phyloP scores from a whole-genome alignment of 2,797 vertebrate genomes.

The Anabas testudineus region DNA sequence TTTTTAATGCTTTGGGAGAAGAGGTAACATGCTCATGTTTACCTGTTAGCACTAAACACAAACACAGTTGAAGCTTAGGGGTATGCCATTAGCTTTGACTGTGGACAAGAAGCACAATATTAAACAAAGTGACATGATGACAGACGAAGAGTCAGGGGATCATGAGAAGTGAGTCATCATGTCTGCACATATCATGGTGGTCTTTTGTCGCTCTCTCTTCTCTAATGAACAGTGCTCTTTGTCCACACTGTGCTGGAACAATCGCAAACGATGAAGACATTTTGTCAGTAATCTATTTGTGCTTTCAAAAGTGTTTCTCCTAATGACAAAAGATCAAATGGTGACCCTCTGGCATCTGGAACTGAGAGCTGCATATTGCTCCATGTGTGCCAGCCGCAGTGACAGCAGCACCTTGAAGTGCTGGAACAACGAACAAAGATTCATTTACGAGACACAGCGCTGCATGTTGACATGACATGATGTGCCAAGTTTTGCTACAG shows the following conservation, averaged over 20 bases:
- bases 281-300: background rate
- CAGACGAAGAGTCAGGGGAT: background rate
- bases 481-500: background rate
- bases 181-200: too few relatives aligned
- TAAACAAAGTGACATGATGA: background rate
- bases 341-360: background rate
- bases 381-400: background rate
- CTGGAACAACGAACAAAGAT: conserved; percentile 14
- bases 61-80: too few relatives aligned
- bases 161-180: too few relatives aligned
- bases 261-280: background rate
- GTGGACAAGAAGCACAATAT: background rate
- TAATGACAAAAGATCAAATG: background rate
- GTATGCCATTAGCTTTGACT: background rate
- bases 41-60: too few relatives aligned
- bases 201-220: background rate
- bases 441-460: background rate
- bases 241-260: background rate
- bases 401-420: background rate
- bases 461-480: background rate
- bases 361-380: background rate
- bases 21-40: background rate
- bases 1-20: background rate
- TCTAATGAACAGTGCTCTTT: background rate
- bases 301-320: background rate